These are phyloP conservation scores for Drosophila sordidula DNA, from an alignment of 2,888 invertebrate species.

Conservation along the genomic window DNA sequence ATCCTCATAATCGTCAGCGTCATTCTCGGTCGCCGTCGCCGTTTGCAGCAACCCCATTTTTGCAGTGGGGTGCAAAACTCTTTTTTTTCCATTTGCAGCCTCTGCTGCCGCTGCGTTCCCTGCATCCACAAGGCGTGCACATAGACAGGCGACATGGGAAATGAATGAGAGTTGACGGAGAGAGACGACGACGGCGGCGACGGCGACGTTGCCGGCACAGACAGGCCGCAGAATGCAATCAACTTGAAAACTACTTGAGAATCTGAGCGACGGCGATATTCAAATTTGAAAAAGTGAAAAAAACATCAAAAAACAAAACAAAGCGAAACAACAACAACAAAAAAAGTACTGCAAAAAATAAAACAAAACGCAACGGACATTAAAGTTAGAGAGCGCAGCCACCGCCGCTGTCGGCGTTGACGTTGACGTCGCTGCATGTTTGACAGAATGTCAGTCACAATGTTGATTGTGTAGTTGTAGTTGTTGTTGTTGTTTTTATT, in stretches of 20 bases:
- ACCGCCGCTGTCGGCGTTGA: slow-evolving; percentile 31
- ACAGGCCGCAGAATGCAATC: slow-evolving; percentile 67
- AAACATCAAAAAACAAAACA: slow-evolving; percentile 13
- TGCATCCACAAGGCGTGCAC: slow-evolving; percentile 38
- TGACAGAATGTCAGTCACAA: slow-evolving; percentile 78
- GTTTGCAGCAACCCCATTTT: slow-evolving; percentile 53
- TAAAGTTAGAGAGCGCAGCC: slow-evolving; percentile 37
- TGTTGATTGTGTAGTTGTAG: slow-evolving; percentile 40
- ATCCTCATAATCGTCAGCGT: slow-evolving; percentile 41
- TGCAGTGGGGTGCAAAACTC: slow-evolving; percentile 67
- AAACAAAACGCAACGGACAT: slow-evolving; percentile 38
- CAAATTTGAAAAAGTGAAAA: slow-evolving; percentile 70
- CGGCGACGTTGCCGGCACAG: slow-evolving; percentile 47
- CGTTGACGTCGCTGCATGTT: slow-evolving; percentile 66
- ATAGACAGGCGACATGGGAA: slow-evolving; percentile 62
- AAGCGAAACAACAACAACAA: slow-evolving; percentile 6
- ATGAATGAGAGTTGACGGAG: slow-evolving; percentile 53
- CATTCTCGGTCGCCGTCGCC: slow-evolving; percentile 10
- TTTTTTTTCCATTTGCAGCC: slow-evolving; percentile 22
- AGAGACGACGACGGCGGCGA: slow-evolving; percentile 20
- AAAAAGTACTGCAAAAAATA: slow-evolving; percentile 14
- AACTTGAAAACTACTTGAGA: slow-evolving; percentile 79
- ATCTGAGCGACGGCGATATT: slow-evolving; percentile 63
- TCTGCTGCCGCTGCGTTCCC: slow-evolving; percentile 8
- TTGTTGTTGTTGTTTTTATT: slow-evolving; percentile 34